phyloP scores from a whole-genome alignment of 2,797 vertebrate species.

The Bufotes viridis region DNA sequence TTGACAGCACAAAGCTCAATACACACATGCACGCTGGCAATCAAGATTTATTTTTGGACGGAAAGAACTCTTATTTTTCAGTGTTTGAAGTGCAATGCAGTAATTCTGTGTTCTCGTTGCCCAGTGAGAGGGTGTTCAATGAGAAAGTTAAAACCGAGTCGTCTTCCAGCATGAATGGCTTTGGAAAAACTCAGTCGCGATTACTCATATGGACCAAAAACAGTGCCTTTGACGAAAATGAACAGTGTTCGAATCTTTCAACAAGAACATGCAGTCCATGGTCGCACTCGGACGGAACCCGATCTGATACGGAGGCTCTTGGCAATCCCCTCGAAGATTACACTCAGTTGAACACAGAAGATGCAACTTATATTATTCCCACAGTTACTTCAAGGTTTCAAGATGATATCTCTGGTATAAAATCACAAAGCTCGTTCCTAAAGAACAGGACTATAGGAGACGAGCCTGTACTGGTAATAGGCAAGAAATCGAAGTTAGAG shows the following conservation, averaged over 20 bases:
- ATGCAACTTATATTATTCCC: slow-evolving; percentile 88
- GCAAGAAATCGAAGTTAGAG: slow-evolving; percentile 97
- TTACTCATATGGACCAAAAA: slow-evolving; percentile 99
- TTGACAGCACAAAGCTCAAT: slow-evolving; percentile 86
- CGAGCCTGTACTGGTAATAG: slow-evolving; percentile 83
- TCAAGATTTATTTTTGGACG: slow-evolving; percentile 87
- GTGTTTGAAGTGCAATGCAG: slow-evolving; percentile 98
- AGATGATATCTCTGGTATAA: slow-evolving; percentile 92
- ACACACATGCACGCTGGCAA: slow-evolving; percentile 85
- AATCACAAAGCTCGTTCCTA: slow-evolving; percentile 71
- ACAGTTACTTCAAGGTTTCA: slow-evolving; percentile 89
- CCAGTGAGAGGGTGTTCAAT: slow-evolving; percentile 64
- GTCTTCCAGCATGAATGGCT: slow-evolving; percentile 90
- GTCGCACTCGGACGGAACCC: slow-evolving; percentile 98
- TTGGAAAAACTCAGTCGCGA: slow-evolving; percentile 98
- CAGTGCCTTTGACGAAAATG: slow-evolving; percentile 99
- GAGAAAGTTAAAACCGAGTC: slow-evolving; percentile 84
- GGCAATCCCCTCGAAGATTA: slow-evolving; percentile 87
- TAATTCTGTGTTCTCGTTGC: slow-evolving; percentile 86
- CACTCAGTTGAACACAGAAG: slow-evolving; percentile 84
- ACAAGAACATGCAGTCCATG: slow-evolving; percentile 99
- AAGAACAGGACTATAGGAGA: slow-evolving; percentile 82
- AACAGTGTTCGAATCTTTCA: slow-evolving; percentile 99
- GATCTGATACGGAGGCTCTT: slow-evolving; percentile 95
- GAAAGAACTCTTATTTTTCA: slow-evolving; percentile 93